These are phyloP conservation scores for Armadillidium nasatum DNA, from an alignment of 1,140 invertebrate genomes.

Conservation along the genomic window DNA sequence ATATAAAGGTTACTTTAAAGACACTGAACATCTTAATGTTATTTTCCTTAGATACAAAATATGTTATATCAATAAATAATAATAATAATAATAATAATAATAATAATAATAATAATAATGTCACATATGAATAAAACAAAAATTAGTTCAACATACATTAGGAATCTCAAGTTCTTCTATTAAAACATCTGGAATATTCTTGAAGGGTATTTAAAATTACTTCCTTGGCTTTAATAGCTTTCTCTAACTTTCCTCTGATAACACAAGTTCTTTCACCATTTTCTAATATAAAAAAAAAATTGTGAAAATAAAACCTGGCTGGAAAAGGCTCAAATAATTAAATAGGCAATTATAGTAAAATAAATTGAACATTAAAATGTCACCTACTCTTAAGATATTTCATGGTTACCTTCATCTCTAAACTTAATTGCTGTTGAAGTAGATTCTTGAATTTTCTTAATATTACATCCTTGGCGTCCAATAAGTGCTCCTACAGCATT, in stretches of 20 bases:
- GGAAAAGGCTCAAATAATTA: too few relatives aligned
- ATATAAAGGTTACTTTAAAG: too few relatives aligned
- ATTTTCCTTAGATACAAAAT: too few relatives aligned
- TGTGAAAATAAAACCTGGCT: too few relatives aligned
- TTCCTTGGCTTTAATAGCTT: neutral
- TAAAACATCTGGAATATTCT: neutral
- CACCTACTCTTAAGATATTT: too few relatives aligned
- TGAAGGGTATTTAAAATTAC: neutral
- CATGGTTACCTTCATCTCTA: neutral
- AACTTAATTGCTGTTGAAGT: neutral
- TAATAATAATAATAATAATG: too few relatives aligned
- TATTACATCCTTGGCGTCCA: neutral
- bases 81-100: too few relatives aligned
- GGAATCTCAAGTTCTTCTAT: neutral
- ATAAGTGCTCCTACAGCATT: neutral
- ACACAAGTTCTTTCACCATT: neutral
- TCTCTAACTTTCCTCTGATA: neutral
- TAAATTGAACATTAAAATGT: too few relatives aligned
- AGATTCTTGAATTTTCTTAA: neutral
- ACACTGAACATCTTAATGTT: too few relatives aligned
- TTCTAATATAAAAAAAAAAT: neutral
- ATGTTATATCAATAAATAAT: too few relatives aligned
- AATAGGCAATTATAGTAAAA: too few relatives aligned
- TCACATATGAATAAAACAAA: too few relatives aligned
- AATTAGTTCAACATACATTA: neutral